Percentiles rank a stretch among this genome's conserved stretches.
These are phyloP conservation scores for Megalurothrips usitatus DNA, from an alignment of 2,888 invertebrate species.

Conservation along the genomic window DNA sequence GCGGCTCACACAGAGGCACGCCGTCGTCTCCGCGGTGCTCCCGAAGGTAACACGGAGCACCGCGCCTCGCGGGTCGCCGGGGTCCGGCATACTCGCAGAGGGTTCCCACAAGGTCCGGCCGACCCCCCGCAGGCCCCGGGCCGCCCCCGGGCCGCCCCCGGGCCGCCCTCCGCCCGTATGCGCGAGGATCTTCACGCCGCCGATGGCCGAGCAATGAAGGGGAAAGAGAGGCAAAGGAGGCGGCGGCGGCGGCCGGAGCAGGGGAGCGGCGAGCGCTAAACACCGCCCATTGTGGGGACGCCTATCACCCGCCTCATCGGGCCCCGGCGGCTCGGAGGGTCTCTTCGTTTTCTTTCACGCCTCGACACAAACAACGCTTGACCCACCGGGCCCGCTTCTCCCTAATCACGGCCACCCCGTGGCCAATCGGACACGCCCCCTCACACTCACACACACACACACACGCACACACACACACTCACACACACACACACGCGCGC, in stretches of 20 bases:
- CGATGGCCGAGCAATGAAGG: background rate
- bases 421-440: background rate
- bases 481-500: background rate
- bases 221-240: background rate
- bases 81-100: too few species aligned
- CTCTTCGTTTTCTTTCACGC: conserved; percentile 9
- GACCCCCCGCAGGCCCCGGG: background rate
- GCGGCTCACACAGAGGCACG: too few species aligned
- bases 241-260: too few species aligned
- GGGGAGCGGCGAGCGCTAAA: background rate
- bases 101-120: too few species aligned
- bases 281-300: background rate
- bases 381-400: background rate
- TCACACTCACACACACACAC: background rate
- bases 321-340: background rate
- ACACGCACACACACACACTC: background rate
- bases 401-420: conserved; percentile 20
- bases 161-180: background rate
- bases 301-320: too few species aligned
- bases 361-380: conserved; percentile 17
- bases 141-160: background rate
- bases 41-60: too few species aligned
- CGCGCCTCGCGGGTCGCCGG: too few species aligned
- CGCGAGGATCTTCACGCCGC: background rate
- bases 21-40: too few species aligned